These are phyloP conservation scores for Neotragus moschatus DNA, from an alignment of 2,113 vertebrate species.

Conservation along the genomic window DNA sequence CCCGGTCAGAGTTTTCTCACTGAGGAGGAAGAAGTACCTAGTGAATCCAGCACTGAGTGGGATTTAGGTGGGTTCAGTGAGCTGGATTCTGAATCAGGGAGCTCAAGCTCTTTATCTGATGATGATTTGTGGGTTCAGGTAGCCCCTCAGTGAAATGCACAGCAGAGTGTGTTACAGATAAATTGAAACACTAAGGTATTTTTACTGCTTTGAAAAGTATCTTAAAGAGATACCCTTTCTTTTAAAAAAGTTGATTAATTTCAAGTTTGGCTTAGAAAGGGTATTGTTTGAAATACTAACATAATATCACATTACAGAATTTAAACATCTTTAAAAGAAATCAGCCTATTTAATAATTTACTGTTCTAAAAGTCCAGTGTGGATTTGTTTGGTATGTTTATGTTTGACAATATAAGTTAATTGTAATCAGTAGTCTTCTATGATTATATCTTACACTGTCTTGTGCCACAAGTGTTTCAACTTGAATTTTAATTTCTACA, in stretches of 20 bases:
- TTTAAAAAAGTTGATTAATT: not conserved
- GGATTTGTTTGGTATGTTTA: slow-evolving; percentile 14
- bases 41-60: slow-evolving; percentile 89
- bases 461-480: slow-evolving; percentile 28
- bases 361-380: slow-evolving; percentile 37
- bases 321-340: not conserved
- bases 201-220: slow-evolving; percentile 32
- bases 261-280: slow-evolving; percentile 18
- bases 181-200: not conserved
- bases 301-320: slow-evolving; percentile 18
- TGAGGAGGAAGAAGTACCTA: slow-evolving; percentile 86
- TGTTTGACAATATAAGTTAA: not conserved
- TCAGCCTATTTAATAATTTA: slow-evolving; percentile 53
- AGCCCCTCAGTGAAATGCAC: slow-evolving; percentile 31
- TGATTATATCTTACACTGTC: slow-evolving; percentile 10
- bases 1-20: slow-evolving; percentile 84
- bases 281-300: slow-evolving; percentile 17
- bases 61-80: slow-evolving; percentile 86
- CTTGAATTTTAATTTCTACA: slow-evolving; percentile 44
- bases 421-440: not conserved
- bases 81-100: slow-evolving; percentile 84
- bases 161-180: slow-evolving; percentile 29
- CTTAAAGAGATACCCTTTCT: not conserved
- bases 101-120: slow-evolving; percentile 87
- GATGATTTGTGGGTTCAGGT: slow-evolving; percentile 76